Percentiles rank a stretch among this genome's conserved stretches.
phyloP scores from a whole-genome alignment of 2,888 invertebrate genomes.

The Pyrocoelia pectoralis region DNA sequence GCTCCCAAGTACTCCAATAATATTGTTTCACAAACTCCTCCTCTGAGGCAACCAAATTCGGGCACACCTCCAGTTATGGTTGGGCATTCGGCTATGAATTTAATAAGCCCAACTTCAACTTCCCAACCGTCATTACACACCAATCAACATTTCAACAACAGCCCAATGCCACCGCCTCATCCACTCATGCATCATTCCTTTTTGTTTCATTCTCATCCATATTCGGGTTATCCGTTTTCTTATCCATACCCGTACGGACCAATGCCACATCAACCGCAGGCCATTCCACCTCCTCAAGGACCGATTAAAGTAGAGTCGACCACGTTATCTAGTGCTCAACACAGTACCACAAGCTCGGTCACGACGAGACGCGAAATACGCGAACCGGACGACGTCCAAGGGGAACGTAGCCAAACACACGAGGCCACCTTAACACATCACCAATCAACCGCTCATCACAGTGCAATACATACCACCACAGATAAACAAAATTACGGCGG shows the following conservation, averaged over 20 bases:
- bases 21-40: conserved; percentile 57
- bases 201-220: conserved; percentile 71
- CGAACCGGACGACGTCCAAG: conserved; percentile 59
- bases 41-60: conserved; percentile 54
- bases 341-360: conserved; percentile 75
- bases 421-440: conserved; percentile 73
- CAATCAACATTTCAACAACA: conserved; percentile 69
- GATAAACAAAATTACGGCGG: conserved; percentile 66
- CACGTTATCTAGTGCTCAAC: conserved; percentile 73
- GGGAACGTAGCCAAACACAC: conserved; percentile 69
- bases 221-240: conserved; percentile 74
- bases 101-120: conserved; percentile 64
- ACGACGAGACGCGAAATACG: conserved; percentile 73
- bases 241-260: conserved; percentile 78
- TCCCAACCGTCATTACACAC: conserved; percentile 77
- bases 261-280: conserved; percentile 77
- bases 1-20: conserved; percentile 31
- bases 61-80: conserved; percentile 56
- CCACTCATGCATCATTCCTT: conserved; percentile 73
- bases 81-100: conserved; percentile 67
- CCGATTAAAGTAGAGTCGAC: conserved; percentile 53
- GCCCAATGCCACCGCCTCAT: conserved; percentile 74
- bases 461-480: conserved; percentile 70
- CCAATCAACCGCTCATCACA: conserved; percentile 71
- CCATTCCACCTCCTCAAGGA: conserved; percentile 70